phyloP scores from a whole-genome alignment of 1,140 invertebrate genomes.

The Lucilia cuprina region DNA sequence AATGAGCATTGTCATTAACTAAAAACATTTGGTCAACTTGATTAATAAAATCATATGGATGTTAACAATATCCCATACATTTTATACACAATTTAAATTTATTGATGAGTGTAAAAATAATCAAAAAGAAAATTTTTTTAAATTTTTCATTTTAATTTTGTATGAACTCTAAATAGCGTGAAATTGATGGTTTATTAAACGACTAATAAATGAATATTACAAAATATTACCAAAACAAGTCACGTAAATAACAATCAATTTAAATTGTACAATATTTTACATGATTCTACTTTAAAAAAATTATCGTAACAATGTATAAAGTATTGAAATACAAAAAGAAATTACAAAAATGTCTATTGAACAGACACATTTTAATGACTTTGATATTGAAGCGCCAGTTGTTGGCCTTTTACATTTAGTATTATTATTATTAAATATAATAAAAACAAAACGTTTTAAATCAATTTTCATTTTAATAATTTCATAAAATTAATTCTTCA shows the following conservation, averaged over 20 bases:
- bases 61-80: neutral
- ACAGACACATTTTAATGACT: neutral
- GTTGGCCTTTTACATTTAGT: neutral
- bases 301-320: neutral
- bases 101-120: neutral
- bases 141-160: neutral
- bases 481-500: conserved; percentile 21
- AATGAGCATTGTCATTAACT: too few relatives aligned
- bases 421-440: neutral
- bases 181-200: conserved; percentile 6
- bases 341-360: neutral
- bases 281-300: neutral
- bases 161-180: neutral
- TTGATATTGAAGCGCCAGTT: neutral
- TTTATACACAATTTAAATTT: neutral
- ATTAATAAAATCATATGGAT: too few relatives aligned
- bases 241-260: neutral
- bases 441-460: neutral
- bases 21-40: too few relatives aligned
- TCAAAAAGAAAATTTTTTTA: neutral
- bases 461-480: conserved; percentile 28
- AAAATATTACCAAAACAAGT: neutral
- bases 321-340: neutral
- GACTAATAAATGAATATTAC: neutral
- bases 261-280: neutral